These are phyloP conservation scores for Psylliodes chrysocephalus DNA, from an alignment of 2,888 invertebrate species.

Conservation along the genomic window DNA sequence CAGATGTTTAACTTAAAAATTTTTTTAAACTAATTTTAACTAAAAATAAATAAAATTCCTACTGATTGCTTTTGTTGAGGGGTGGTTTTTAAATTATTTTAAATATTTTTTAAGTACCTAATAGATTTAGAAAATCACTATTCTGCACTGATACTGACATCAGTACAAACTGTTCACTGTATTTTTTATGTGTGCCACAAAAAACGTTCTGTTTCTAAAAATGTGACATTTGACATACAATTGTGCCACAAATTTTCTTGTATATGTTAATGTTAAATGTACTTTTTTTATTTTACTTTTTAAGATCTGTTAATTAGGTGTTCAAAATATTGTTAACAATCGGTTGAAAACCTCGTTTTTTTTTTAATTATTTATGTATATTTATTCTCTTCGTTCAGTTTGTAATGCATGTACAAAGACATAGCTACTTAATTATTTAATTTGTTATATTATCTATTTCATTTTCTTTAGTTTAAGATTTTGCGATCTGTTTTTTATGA, in stretches of 20 bases:
- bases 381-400: constrained; percentile 57
- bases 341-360: constrained; percentile 49
- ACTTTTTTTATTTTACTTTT: constrained; percentile 49
- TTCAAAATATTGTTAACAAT: constrained; percentile 48
- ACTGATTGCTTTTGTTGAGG: no score
- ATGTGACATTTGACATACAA: constrained; percentile 39
- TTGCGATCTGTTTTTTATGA: constrained; percentile 55
- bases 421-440: constrained; percentile 60
- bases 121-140: no score
- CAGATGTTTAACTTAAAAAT: no score
- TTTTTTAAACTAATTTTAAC: no score
- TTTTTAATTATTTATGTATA: constrained; percentile 54
- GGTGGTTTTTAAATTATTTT: no score
- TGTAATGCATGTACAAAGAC: constrained; percentile 61
- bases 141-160: no score
- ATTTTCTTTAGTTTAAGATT: constrained; percentile 55
- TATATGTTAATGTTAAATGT: constrained; percentile 53
- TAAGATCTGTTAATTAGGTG: constrained; percentile 51
- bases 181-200: constrained; percentile 51
- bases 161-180: no score
- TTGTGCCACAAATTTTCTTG: constrained; percentile 51
- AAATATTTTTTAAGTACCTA: no score
- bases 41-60: no score
- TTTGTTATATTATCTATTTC: constrained; percentile 59
- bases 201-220: constrained; percentile 51